A percentile compares a stretch with the other conserved stretches of the same genome.
phyloP scores from a whole-genome alignment of 2,888 invertebrate genomes.

The Lumbricus terrestris region DNA sequence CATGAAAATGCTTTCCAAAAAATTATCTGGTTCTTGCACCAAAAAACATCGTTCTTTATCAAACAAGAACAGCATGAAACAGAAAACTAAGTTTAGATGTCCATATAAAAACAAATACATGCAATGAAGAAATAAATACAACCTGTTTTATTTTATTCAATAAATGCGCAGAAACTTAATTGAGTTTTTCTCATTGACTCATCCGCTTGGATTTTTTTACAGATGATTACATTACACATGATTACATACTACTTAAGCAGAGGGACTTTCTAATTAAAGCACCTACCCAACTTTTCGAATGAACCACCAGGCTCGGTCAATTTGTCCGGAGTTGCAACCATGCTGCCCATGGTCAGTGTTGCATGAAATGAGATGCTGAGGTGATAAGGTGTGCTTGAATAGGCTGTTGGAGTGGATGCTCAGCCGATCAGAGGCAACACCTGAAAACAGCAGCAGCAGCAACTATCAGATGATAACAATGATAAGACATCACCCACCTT shows the following conservation, averaged over 20 bases:
- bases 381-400: slow-evolving; percentile 70
- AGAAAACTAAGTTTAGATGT: not conserved
- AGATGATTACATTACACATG: not conserved
- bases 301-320: slow-evolving; percentile 89
- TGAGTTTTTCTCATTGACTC: not conserved
- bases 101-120: not conserved
- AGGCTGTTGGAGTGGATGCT: slow-evolving; percentile 80
- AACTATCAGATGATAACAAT: not conserved
- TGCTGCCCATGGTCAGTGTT: slow-evolving; percentile 65
- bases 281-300: slow-evolving; percentile 70
- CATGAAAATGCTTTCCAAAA: not conserved
- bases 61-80: not conserved
- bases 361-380: slow-evolving; percentile 85
- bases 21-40: not conserved
- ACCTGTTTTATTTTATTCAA: not conserved
- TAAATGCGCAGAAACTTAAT: not conserved
- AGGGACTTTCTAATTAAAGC: not conserved
- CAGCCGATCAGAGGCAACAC: slow-evolving; percentile 63
- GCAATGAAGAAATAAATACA: not conserved
- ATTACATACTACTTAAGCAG: not conserved
- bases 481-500: too few species aligned
- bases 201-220: too few species aligned
- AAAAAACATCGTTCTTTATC: not conserved
- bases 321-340: slow-evolving; percentile 83
- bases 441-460: slow-evolving; percentile 41